Base-by-base conservation (phyloP, 2,797 vertebrate species). In the Odontamblyopus lacepedii region DNA sequence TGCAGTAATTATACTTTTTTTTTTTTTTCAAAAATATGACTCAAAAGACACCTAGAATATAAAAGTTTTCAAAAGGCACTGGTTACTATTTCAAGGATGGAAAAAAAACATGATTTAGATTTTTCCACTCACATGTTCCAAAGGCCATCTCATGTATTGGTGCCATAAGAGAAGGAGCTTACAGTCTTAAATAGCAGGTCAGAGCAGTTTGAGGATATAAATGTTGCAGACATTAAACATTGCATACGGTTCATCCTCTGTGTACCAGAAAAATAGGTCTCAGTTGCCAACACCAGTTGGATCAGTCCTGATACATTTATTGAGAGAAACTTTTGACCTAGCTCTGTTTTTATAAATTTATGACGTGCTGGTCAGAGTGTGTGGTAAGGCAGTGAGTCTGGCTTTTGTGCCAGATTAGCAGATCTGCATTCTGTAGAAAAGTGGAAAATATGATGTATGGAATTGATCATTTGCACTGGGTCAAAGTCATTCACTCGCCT, bases 401-500 rank as follows among this genome's bases (percentile, higher is more conserved):
- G 29, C 77, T 82, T 77, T 74, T 69, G 64, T 84, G 79, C 81
- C 79, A 85, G 72, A 84, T 80, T 72, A 85, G 63, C 26, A 48
- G 69, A 67, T 75, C 71, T 67, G 53, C 65, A 83, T 87, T 85
- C 63, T 80, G 75, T 65, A 64, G 72, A 76, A 84, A 81, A 86
- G 76, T 74, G 83, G 86, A 92, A 91, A 91, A 85, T 84, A 81
- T 90, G 80, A 86, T 88, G 79, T 85, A 87, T 85, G 84, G 83
- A 88, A 84, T 81, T 75, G 79, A 82, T 83, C 78, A 84, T 80
- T 84, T 74, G 74, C 69, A 60, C 68, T 77, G 73, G 73, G 73
- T 84, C 79, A 78, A 50, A 60, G 59, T 72, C 63, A 56, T 68
- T 73, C 13, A 53, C 7, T 74, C 71, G 75, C 57, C 70, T 64